Percentiles rank a stretch among this genome's conserved stretches.
Conservation (phyloP, 2,797 vertebrate genomes). For the Schizothorax lantsangensis region DNA sequence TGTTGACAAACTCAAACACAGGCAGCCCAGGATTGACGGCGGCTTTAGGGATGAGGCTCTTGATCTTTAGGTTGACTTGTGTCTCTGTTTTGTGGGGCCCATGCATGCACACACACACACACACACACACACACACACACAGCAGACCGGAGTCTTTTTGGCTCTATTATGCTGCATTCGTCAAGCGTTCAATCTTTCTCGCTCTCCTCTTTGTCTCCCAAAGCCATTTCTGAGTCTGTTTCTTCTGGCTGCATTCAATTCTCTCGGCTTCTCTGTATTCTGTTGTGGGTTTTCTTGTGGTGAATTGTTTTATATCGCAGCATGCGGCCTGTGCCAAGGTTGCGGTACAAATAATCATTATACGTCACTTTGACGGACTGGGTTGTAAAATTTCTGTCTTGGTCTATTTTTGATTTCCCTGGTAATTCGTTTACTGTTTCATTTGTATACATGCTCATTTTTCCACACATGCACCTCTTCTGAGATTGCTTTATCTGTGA, state of each 20-base stretch:
- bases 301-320: constrained; percentile 33
- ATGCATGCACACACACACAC: neutral
- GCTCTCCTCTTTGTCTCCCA: constrained; percentile 39
- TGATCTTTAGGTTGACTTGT: constrained; percentile 48
- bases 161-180: constrained; percentile 42
- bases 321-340: neutral
- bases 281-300: constrained; percentile 11
- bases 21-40: constrained; percentile 37
- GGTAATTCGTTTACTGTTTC: constrained; percentile 15
- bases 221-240: constrained; percentile 50
- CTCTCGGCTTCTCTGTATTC: constrained; percentile 24
- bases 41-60: constrained; percentile 28
- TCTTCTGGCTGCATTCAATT: constrained; percentile 37
- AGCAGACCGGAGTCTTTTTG: neutral
- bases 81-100: constrained; percentile 11
- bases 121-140: constrained; percentile 28
- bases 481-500: constrained; percentile 17
- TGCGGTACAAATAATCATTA: constrained; percentile 19
- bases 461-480: neutral
- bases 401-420: constrained; percentile 29
- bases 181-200: constrained; percentile 37
- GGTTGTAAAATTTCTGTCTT: constrained; percentile 7
- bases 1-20: constrained; percentile 43
- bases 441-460: neutral
- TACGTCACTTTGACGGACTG: constrained; percentile 5